Conservation (phyloP, 2,113 vertebrate genomes). For the Lasiurus cinereus region DNA sequence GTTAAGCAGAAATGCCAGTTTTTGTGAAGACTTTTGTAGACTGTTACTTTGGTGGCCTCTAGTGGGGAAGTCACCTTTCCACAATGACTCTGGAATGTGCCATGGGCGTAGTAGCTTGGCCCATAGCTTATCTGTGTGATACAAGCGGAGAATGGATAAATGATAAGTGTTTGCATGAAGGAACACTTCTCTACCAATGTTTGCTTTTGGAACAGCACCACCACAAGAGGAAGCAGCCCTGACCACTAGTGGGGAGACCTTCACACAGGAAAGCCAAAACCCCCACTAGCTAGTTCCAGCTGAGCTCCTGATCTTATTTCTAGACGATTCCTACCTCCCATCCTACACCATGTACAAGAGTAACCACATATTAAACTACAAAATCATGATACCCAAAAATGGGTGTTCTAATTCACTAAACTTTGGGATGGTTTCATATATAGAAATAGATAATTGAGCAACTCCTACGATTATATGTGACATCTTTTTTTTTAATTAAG, state of each 20-base stretch:
- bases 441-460: neutral
- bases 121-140: neutral
- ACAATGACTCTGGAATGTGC: neutral
- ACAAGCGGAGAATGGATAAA: neutral
- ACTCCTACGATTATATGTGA: neutral
- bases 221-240: neutral
- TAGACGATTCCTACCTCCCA: fast-evolving
- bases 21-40: neutral
- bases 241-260: fast-evolving
- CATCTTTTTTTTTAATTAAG: no score
- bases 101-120: neutral
- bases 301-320: neutral
- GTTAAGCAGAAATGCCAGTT: neutral
- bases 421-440: neutral
- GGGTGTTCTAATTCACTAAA: neutral
- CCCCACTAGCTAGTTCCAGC: neutral
- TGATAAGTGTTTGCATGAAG: neutral
- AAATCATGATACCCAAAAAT: neutral
- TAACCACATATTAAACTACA: neutral
- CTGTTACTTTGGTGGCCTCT: neutral
- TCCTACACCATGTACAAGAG: neutral
- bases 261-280: fast-evolving
- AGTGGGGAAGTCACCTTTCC: neutral
- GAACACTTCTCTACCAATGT: neutral
- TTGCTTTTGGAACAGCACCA: neutral